Evolutionary conservation across 2,888 invertebrate genomes (phyloP).

Genomic region (Orgyia antiqua): DNA sequence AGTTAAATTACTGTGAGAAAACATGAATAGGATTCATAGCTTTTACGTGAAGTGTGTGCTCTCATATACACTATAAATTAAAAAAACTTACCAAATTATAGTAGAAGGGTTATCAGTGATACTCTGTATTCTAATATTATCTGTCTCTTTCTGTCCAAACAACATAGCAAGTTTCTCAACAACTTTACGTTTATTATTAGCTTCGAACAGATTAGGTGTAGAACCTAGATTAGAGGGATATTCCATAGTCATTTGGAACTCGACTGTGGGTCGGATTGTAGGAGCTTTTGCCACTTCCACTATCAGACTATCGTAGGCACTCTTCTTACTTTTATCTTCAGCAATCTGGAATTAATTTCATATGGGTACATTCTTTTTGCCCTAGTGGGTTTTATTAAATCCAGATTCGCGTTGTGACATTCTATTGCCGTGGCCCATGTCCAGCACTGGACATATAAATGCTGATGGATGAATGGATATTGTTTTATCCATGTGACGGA

Average conservation of each 20-base stretch:
- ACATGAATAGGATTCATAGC: too few relatives aligned
- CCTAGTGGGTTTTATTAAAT: too few relatives aligned
- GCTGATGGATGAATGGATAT: too few relatives aligned
- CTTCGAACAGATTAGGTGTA: constrained; percentile 64
- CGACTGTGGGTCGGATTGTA: constrained; percentile 82
- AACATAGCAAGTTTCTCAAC: constrained; percentile 87
- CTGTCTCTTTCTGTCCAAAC: constrained; percentile 86
- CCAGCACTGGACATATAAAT: too few relatives aligned
- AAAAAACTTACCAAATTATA: constrained; percentile 81
- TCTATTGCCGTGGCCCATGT: too few relatives aligned
- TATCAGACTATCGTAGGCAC: constrained; percentile 87
- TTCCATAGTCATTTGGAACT: constrained; percentile 89
- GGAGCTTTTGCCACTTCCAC: constrained; percentile 84
- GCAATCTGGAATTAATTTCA: constrained; percentile 72
- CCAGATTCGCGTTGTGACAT: too few relatives aligned
- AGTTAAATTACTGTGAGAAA: too few relatives aligned
- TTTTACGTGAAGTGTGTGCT: too few relatives aligned
- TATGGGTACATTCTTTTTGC: background rate
- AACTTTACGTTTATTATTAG: constrained; percentile 86
- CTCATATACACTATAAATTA: too few relatives aligned
- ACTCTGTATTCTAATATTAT: constrained; percentile 85
- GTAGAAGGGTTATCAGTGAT: constrained; percentile 83
- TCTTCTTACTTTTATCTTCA: constrained; percentile 84
- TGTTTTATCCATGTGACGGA: too few relatives aligned
- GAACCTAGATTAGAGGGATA: constrained; percentile 80